Conservation (phyloP, 2,888 invertebrate species). For the Linnaemya tessellans region DNA sequence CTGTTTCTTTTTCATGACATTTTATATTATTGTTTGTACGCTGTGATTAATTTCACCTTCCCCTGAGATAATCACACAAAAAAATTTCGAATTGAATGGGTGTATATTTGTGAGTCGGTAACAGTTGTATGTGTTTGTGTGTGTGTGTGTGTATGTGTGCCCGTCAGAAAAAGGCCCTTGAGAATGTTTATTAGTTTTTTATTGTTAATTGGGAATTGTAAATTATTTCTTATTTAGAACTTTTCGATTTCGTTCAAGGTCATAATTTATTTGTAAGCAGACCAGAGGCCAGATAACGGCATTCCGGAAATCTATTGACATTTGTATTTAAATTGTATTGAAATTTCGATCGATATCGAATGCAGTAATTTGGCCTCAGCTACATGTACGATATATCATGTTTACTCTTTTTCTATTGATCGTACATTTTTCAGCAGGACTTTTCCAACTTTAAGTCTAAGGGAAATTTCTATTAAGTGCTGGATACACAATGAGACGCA, state of each 20-base stretch:
- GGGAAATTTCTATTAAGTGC: too few relatives aligned
- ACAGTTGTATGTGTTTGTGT: background rate
- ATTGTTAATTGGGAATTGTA: background rate
- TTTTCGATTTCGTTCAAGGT: background rate
- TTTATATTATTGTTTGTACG: constrained; percentile 21
- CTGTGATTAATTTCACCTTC: constrained; percentile 44
- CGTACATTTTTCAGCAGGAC: too few relatives aligned
- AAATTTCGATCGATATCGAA: too few relatives aligned
- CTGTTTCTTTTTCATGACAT: constrained; percentile 18
- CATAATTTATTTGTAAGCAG: too few relatives aligned
- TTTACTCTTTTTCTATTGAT: too few relatives aligned
- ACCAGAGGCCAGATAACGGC: too few relatives aligned
- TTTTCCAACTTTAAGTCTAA: too few relatives aligned
- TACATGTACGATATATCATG: too few relatives aligned
- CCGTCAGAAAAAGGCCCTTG: background rate
- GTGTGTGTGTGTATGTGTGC: background rate
- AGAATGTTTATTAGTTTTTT: background rate
- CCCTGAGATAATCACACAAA: background rate
- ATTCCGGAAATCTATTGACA: too few relatives aligned
- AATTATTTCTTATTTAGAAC: background rate
- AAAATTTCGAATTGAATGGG: background rate
- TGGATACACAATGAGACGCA: too few relatives aligned
- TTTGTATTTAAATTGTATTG: too few relatives aligned
- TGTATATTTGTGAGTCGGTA: background rate
- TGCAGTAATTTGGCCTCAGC: too few relatives aligned